Evolutionary conservation across 2,888 invertebrate species (phyloP).

Genomic region (Priapulus caudatus): DNA sequence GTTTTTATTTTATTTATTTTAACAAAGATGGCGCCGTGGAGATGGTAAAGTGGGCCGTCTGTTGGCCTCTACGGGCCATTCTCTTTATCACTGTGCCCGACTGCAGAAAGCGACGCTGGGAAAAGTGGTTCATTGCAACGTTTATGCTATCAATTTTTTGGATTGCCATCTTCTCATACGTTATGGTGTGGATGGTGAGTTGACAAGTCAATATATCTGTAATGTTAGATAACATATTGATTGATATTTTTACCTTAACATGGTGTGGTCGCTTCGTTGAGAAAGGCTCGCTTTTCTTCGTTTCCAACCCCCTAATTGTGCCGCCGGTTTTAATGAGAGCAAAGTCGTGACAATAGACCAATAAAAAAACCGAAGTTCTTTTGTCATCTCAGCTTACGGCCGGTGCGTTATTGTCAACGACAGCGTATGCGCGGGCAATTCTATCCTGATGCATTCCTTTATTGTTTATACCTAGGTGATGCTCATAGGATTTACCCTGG

Average conservation of each 20-base stretch:
- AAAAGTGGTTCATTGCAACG: conserved; percentile 78
- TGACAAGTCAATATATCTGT: background rate
- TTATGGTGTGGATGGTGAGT: conserved; percentile 99
- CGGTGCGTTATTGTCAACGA: background rate
- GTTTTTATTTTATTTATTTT: too few species aligned
- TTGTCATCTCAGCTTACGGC: background rate
- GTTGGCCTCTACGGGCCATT: conserved; percentile 72
- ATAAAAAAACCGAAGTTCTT: too few species aligned
- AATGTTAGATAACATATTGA: conserved; percentile 20
- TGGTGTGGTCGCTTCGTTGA: background rate
- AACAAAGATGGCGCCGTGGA: conserved; percentile 23
- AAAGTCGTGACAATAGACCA: too few species aligned
- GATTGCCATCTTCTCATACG: conserved; percentile 79
- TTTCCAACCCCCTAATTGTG: too few species aligned
- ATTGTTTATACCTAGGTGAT: conserved; percentile 29
- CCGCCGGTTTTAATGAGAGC: too few species aligned
- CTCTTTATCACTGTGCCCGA: conserved; percentile 82
- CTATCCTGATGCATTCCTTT: background rate
- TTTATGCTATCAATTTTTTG: conserved; percentile 46
- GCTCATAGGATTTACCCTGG: conserved; percentile 62
- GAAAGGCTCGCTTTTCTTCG: too few species aligned
- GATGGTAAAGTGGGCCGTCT: conserved; percentile 54
- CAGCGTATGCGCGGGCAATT: background rate
- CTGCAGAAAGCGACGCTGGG: conserved; percentile 63
- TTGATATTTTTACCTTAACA: conserved; percentile 6